Evolutionary conservation across 2,888 invertebrate genomes (phyloP), one percentile per base, ranked within the genome.

Genomic region (Hirtodrosophila confusa): DNA sequence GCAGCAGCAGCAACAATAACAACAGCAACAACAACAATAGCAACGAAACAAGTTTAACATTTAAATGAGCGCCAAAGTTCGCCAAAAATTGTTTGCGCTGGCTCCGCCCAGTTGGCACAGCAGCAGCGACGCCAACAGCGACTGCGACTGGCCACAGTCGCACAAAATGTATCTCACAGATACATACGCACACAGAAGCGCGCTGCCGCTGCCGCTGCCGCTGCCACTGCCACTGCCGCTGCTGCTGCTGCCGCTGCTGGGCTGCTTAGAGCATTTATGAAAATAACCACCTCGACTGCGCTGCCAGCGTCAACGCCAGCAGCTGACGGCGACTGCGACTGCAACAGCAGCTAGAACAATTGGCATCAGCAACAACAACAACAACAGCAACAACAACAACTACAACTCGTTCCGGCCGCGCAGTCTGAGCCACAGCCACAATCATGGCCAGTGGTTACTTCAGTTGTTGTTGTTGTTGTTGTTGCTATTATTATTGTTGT

Each of bases 41-140:
- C 41, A 58, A 43, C 49, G 44, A 62, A 80, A 78, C 70, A 79
- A 79, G 69, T 68, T 78, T 60, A 65, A 65, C 73, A 85, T 79
- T 80, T 73, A 86, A 86, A 86, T 87, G 86, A 86, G 84, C 77
- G 70, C 66, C 69, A 72, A 73, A 80, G 69, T 68, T 86, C 66
- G 86, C 80, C 69, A 78, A 74, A 75, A 76, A 72, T 71, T 69
- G 58, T 72, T 71, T 61, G 7, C 78, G 58, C 45, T 82, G 70
- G 86, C 89, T 88, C 90, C 89, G 89, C 89, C 89, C 88, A 62
- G 61, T 80, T 74, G 68, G 79, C 74, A 17, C 17, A 5, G 62
- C 64, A 65, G 50, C 69, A 72, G 69, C 53, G 54, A 39, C 53
- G 56, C 17, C 35, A 31, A 23, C 55, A 23, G 10, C 27, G 35